A percentile compares a stretch with the other conserved stretches of the same genome.
phyloP scores from a whole-genome alignment of 2,113 vertebrate genomes.

The Anguilla japonica region DNA sequence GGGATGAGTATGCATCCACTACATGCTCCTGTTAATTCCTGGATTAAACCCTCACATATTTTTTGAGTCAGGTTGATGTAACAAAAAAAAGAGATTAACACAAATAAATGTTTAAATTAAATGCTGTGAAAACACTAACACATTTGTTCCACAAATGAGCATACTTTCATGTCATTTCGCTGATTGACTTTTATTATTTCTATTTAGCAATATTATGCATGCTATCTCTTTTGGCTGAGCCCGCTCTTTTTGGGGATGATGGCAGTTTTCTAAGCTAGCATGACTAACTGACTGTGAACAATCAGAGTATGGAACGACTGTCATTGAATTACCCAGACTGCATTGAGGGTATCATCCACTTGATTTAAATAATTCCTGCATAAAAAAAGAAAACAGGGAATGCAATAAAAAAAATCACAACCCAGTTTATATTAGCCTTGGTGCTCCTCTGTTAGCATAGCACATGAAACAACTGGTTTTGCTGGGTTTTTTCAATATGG shows the following conservation, averaged over 20 bases:
- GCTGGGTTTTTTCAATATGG: conserved; percentile 32
- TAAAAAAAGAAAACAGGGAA: conserved; percentile 39
- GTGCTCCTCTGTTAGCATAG: conserved; percentile 39
- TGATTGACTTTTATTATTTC: conserved; percentile 14
- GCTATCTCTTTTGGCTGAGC: conserved; percentile 19
- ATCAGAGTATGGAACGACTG: conserved; percentile 9
- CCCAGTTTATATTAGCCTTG: conserved; percentile 52
- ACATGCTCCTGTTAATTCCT: background rate
- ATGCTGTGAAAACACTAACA: background rate
- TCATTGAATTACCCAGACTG: conserved; percentile 20
- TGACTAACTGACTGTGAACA: conserved; percentile 28
- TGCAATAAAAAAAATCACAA: conserved; percentile 41
- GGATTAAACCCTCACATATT: background rate
- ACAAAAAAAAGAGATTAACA: background rate
- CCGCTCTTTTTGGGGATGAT: background rate
- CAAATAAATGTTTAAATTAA: conserved; percentile 15
- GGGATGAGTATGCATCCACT: background rate
- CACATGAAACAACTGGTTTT: conserved; percentile 49
- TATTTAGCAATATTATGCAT: background rate
- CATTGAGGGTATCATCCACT: conserved; percentile 19
- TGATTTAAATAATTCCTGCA: conserved; percentile 57
- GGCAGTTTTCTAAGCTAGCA: background rate
- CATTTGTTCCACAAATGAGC: conserved; percentile 26
- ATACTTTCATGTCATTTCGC: conserved; percentile 7
- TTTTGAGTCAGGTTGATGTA: background rate